phyloP scores from a whole-genome alignment of 2,113 vertebrate genomes.

The Mormyrus iriodes region DNA sequence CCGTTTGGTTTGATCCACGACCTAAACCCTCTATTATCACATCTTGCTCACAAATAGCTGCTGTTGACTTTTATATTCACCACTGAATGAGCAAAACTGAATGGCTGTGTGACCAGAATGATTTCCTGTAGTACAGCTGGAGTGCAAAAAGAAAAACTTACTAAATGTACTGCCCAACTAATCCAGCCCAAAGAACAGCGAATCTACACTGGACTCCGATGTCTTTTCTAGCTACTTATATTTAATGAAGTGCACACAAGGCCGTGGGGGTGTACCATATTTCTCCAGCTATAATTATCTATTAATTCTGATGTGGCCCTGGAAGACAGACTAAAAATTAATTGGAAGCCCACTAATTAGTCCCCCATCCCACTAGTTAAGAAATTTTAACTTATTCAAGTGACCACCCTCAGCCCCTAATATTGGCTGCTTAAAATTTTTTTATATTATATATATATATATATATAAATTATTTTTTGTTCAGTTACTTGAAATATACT shows the following conservation, averaged over 20 bases:
- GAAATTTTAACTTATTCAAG: not conserved
- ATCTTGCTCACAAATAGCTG: slow-evolving; percentile 46
- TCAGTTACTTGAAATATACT: not conserved
- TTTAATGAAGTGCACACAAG: not conserved
- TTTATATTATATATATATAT: too few relatives aligned
- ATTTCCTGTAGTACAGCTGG: not conserved
- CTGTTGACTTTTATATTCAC: slow-evolving; percentile 60
- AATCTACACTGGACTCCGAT: not conserved
- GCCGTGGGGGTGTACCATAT: not conserved
- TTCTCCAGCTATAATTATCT: slow-evolving; percentile 17
- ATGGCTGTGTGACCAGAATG: not conserved
- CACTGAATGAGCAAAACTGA: not conserved
- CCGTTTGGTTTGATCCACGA: slow-evolving; percentile 41
- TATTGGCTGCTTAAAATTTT: not conserved
- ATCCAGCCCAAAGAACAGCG: not conserved
- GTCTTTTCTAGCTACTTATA: not conserved
- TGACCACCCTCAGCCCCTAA: not conserved
- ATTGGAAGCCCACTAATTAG: not conserved
- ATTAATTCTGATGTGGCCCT: slow-evolving; percentile 5
- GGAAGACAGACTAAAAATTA: not conserved
- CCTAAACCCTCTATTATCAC: slow-evolving; percentile 57
- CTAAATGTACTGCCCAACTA: not conserved
- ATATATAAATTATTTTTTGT: too few relatives aligned
- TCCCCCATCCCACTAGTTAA: not conserved
- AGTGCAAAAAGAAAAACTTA: not conserved